Evolutionary conservation across 1,140 invertebrate genomes (phyloP).

Genomic region (Aricia agestis): DNA sequence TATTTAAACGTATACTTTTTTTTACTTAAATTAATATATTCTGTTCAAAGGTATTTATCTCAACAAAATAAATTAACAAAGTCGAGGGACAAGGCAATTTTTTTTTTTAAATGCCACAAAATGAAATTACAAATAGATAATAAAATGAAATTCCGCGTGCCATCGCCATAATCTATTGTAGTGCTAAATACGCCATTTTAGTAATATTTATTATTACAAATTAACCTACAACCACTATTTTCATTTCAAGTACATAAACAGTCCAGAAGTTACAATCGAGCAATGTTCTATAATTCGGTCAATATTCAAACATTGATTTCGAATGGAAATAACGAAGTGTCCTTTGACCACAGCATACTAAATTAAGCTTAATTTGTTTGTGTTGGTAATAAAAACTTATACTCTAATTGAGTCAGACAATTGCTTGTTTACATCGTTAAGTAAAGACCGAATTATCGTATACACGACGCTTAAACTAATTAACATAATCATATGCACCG

Average conservation of each 20-base stretch:
- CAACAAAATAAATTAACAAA: no score
- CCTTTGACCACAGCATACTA: not conserved
- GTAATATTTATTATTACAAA: not conserved
- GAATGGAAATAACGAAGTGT: not conserved
- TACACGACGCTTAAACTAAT: not conserved
- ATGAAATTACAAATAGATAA: not conserved
- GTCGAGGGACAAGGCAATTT: no score
- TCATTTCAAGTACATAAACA: conserved; percentile 6
- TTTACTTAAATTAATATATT: no score
- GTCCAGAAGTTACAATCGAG: conserved; percentile 11
- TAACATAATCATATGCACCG: not conserved
- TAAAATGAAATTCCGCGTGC: not conserved
- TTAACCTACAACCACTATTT: not conserved
- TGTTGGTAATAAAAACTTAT: not conserved
- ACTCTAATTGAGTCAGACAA: not conserved
- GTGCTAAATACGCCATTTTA: not conserved
- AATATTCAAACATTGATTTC: not conserved
- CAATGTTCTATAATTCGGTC: conserved; percentile 1
- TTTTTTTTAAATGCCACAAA: no score
- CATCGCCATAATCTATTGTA: not conserved
- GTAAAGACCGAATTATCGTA: not conserved
- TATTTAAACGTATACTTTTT: no score
- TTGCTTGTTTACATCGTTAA: not conserved
- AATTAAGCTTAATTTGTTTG: not conserved
- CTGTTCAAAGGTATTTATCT: no score